These are phyloP conservation scores for Drosophila rubida DNA, from an alignment of 2,888 invertebrate species.

Conservation along the genomic window DNA sequence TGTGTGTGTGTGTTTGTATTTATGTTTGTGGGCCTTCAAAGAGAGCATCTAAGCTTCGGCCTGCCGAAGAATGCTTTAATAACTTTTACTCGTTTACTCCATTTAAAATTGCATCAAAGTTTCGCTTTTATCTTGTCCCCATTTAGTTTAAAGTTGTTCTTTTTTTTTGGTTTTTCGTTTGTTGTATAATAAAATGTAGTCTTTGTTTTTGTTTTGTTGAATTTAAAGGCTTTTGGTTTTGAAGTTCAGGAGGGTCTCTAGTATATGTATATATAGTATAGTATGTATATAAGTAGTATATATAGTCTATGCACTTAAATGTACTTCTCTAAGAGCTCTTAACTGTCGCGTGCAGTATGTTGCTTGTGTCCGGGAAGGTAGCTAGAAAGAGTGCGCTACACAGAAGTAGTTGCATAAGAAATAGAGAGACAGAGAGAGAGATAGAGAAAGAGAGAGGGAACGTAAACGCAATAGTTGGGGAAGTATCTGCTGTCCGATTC, in stretches of 20 bases:
- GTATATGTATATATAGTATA: slow-evolving; percentile 30
- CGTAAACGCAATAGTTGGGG: slow-evolving; percentile 4
- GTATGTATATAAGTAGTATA: slow-evolving; percentile 30
- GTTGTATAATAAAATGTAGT: slow-evolving; percentile 78
- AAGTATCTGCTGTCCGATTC: slow-evolving; percentile 7
- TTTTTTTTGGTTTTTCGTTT: neutral
- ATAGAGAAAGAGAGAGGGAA: neutral
- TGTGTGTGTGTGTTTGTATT: slow-evolving; percentile 14
- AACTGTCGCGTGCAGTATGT: slow-evolving; percentile 31
- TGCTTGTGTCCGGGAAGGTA: neutral
- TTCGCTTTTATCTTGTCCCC: slow-evolving; percentile 18
- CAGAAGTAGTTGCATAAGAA: neutral
- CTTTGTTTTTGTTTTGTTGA: slow-evolving; percentile 70
- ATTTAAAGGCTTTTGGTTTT: slow-evolving; percentile 78
- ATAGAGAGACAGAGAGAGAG: neutral
- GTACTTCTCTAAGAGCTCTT: slow-evolving; percentile 40
- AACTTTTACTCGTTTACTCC: slow-evolving; percentile 28
- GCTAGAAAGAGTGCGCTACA: neutral
- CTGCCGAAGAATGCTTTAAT: slow-evolving; percentile 66
- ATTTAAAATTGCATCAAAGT: slow-evolving; percentile 54
- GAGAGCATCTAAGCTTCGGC: slow-evolving; percentile 67
- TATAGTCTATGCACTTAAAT: slow-evolving; percentile 52
- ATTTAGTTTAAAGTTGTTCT: slow-evolving; percentile 1
- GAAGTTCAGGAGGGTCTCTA: slow-evolving; percentile 66
- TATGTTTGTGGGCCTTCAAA: slow-evolving; percentile 34